Percentiles rank a stretch among this genome's conserved stretches.
These are phyloP conservation scores for Thaumatotibia leucotreta DNA, from an alignment of 1,140 invertebrate species.

Conservation along the genomic window DNA sequence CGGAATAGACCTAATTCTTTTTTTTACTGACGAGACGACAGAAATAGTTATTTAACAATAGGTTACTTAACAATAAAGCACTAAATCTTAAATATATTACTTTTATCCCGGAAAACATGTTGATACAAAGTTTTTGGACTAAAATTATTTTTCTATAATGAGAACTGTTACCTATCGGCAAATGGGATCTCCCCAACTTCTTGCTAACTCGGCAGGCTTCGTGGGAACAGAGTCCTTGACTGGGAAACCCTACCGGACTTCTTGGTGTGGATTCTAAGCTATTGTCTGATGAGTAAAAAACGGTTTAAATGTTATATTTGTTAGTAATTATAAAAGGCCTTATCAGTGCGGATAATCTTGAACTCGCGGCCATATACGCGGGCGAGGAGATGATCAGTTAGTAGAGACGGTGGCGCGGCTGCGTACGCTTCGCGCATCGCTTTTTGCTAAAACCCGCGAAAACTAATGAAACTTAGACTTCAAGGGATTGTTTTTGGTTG, in stretches of 20 bases:
- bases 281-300: constrained; percentile 6
- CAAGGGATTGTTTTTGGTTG: neutral
- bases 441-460: neutral
- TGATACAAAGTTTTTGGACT: no score
- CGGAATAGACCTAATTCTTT: no score
- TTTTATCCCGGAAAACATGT: no score
- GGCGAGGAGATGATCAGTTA: neutral
- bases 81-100: no score
- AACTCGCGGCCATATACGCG: constrained; percentile 1
- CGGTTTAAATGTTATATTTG: constrained; percentile 10
- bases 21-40: no score
- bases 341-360: constrained; percentile 10
- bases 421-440: neutral
- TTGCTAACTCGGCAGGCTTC: neutral
- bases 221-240: neutral
- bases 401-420: neutral
- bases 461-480: neutral
- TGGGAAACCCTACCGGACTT: neutral
- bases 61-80: no score
- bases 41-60: no score
- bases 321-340: constrained; percentile 5
- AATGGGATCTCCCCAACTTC: neutral
- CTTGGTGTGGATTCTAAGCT: neutral
- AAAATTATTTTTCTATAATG: neutral
- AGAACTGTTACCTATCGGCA: neutral